A percentile compares a stretch with the other conserved stretches of the same genome.
Evolutionary conservation across 2,888 invertebrate species (phyloP).

Genomic region (Drosophila meridiana): DNA sequence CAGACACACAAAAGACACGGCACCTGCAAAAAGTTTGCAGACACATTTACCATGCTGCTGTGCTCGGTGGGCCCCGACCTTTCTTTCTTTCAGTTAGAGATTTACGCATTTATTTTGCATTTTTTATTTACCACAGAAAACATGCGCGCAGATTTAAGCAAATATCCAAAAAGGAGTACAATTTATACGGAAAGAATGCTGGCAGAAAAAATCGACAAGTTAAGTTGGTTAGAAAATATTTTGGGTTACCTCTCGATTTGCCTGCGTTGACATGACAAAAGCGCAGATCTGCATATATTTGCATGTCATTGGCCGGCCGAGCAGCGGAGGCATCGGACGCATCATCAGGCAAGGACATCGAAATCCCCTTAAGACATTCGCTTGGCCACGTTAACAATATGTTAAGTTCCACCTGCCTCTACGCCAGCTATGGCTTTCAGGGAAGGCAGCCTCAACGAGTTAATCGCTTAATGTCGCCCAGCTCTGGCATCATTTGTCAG

Average conservation of each 20-base stretch:
- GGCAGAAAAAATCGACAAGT: constrained; percentile 47
- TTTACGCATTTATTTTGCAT: constrained; percentile 82
- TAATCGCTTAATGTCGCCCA: constrained; percentile 78
- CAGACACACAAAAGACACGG: constrained; percentile 67
- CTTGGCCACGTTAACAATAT: constrained; percentile 76
- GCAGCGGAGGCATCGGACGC: constrained; percentile 46
- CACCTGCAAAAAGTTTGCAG: constrained; percentile 78
- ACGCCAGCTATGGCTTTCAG: constrained; percentile 23
- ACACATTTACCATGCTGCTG: constrained; percentile 61
- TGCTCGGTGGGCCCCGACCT: constrained; percentile 34
- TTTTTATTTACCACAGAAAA: constrained; percentile 73
- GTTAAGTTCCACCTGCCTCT: constrained; percentile 64
- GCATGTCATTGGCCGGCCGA: constrained; percentile 76
- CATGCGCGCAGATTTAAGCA: constrained; percentile 77
- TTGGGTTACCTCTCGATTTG: constrained; percentile 74
- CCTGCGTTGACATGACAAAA: constrained; percentile 82
- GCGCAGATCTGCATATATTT: constrained; percentile 84
- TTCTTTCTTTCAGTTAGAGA: constrained; percentile 59
- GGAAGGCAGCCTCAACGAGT: constrained; percentile 66
- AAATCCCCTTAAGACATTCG: constrained; percentile 78
- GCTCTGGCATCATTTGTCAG: constrained; percentile 78
- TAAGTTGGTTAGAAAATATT: constrained; percentile 71
- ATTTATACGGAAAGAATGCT: constrained; percentile 44
- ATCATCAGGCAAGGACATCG: constrained; percentile 78
- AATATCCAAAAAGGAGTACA: constrained; percentile 65